Percentiles rank a stretch among this genome's conserved stretches.
Conservation (phyloP, 2,113 vertebrate genomes). For the Phalacrocorax pelagicus region DNA sequence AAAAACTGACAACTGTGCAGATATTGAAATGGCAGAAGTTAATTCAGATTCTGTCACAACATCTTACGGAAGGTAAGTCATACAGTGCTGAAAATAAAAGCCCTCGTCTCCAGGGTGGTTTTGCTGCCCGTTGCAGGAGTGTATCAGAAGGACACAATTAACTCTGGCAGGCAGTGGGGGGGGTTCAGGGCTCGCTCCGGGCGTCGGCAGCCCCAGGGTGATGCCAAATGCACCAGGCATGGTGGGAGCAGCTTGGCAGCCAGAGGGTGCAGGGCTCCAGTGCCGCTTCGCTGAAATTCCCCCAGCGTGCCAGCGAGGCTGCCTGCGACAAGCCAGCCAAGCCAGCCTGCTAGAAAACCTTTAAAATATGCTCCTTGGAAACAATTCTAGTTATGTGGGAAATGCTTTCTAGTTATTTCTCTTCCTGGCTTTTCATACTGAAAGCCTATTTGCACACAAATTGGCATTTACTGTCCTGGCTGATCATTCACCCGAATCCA, state of each 20-base stretch:
- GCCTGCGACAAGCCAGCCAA: neutral
- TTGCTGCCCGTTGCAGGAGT: neutral
- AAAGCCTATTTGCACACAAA: neutral
- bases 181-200: neutral
- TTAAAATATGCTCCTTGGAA: neutral
- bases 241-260: neutral
- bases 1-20: neutral
- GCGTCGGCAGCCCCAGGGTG: accelerated
- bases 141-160: neutral
- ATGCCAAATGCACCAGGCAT: accelerated
- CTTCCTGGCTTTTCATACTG: neutral
- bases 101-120: neutral
- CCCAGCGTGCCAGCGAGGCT: accelerated
- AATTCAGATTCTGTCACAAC: neutral
- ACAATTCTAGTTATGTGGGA: neutral
- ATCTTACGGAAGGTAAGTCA: neutral
- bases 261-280: accelerated
- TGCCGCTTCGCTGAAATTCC: neutral
- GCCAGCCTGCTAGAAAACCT: neutral
- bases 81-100: neutral
- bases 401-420: constrained; percentile 2
- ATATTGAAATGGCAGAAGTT: neutral
- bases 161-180: neutral
- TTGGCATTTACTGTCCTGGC: neutral
- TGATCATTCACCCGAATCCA: neutral